Conservation (phyloP, 2,888 invertebrate genomes). For the Torymus aiolomorphi region DNA sequence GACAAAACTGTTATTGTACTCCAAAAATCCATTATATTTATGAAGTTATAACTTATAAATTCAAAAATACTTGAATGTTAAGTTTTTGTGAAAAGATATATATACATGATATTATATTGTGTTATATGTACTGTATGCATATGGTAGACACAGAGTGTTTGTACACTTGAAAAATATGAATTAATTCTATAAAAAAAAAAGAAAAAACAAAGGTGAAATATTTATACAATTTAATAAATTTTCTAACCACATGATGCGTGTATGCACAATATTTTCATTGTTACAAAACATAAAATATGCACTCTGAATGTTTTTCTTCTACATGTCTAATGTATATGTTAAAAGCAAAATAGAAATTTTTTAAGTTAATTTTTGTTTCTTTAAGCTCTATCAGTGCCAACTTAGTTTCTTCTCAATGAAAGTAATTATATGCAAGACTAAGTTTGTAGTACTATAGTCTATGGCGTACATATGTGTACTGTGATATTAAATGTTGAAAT, state of each 20-base stretch:
- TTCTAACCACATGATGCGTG: constrained; percentile 18
- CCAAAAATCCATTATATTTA: constrained; percentile 44
- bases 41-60: background rate
- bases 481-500: constrained; percentile 34
- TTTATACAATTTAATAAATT: constrained; percentile 31
- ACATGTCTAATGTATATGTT: constrained; percentile 10
- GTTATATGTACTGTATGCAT: background rate
- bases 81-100: constrained; percentile 9
- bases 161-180: background rate
- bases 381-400: constrained; percentile 16
- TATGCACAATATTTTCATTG: constrained; percentile 31
- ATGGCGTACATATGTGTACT: constrained; percentile 35
- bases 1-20: too few relatives aligned
- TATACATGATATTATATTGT: background rate
- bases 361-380: background rate
- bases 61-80: constrained; percentile 23
- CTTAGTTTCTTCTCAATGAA: constrained; percentile 41
- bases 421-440: constrained; percentile 59
- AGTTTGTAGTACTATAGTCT: constrained; percentile 64
- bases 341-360: background rate
- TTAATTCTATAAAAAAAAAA: too few relatives aligned
- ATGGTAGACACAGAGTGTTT: too few relatives aligned
- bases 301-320: constrained; percentile 2
- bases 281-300: constrained; percentile 1
- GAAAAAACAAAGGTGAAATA: constrained; percentile 1